Evolutionary conservation across 37 sponge, comb jelly and placozoan species (phyloP).

Genomic region (Halisarca cf. caerulea): DNA sequence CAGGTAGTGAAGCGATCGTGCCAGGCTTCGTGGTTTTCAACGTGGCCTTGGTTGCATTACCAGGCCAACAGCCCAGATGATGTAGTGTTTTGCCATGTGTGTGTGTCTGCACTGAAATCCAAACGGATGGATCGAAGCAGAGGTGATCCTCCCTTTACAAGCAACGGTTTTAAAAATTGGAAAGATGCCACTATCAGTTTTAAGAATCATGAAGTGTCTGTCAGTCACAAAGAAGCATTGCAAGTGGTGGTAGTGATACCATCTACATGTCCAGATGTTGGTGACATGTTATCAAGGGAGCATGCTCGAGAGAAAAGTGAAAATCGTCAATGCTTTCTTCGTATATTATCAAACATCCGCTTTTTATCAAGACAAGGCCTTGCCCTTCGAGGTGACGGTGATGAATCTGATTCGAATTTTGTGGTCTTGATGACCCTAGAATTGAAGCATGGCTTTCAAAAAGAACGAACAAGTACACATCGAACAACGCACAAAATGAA

Average conservation of each 20-base stretch:
- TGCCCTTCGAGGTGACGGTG: conserved; percentile 51
- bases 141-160: conserved; percentile 30
- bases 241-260: conserved; percentile 14
- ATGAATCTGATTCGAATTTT: conserved; percentile 47
- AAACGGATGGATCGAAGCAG: neutral
- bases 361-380: conserved; percentile 58
- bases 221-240: conserved; percentile 37
- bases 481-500: conserved; percentile 25
- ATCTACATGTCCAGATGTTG: conserved; percentile 43
- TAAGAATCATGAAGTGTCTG: conserved; percentile 33
- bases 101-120: conserved; percentile 1
- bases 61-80: neutral
- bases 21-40: conserved; percentile 24
- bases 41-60: conserved; percentile 26
- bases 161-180: conserved; percentile 26
- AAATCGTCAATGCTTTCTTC: conserved; percentile 15
- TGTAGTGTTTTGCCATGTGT: conserved; percentile 34
- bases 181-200: conserved; percentile 28
- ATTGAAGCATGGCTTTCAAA: conserved; percentile 15
- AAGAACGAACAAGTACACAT: conserved; percentile 28
- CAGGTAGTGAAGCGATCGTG: conserved; percentile 17
- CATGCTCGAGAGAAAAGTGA: conserved; percentile 32
- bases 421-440: conserved; percentile 24
- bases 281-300: conserved; percentile 29
- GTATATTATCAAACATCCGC: conserved; percentile 29